Percentiles rank a stretch among this genome's conserved stretches.
Conservation (phyloP, 2,797 vertebrate species). For the Xiphorhynchus erythropygius region DNA sequence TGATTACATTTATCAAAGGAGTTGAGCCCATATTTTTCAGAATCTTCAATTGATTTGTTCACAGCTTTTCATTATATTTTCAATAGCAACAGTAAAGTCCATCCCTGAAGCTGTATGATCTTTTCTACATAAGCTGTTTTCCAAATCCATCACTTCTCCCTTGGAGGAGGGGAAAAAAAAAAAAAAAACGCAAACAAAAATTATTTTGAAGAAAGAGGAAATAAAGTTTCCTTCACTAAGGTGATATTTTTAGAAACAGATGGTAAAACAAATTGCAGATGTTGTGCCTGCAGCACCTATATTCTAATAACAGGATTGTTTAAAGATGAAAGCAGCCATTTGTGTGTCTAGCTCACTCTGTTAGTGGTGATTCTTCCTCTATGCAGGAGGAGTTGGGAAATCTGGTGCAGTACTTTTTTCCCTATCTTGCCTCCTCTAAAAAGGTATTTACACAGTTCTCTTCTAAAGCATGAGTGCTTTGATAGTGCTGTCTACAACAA, state of each 20-base stretch:
- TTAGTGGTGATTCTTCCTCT: not conserved
- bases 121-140: constrained; percentile 64
- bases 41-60: constrained; percentile 42
- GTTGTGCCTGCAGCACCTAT: constrained; percentile 64
- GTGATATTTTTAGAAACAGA: constrained; percentile 72
- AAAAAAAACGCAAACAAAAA: constrained; percentile 32
- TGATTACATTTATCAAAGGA: constrained; percentile 59
- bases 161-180: not conserved
- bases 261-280: constrained; percentile 73
- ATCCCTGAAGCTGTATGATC: constrained; percentile 57
- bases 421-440: not conserved
- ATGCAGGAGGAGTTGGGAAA: not conserved
- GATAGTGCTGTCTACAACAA: not conserved
- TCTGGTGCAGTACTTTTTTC: not conserved
- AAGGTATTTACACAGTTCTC: not conserved
- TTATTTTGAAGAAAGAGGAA: not conserved
- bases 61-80: constrained; percentile 17
- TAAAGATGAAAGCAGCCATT: constrained; percentile 65
- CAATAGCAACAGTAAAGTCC: not conserved
- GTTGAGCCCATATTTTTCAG: not conserved
- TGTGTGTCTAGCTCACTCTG: constrained; percentile 6
- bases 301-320: constrained; percentile 53
- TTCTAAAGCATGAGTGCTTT: not conserved
- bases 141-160: constrained; percentile 26
- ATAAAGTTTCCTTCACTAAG: constrained; percentile 8